Percentiles rank a stretch among this genome's conserved stretches.
Conservation (phyloP, 2,888 invertebrate species). For the Andrena camellia region DNA sequence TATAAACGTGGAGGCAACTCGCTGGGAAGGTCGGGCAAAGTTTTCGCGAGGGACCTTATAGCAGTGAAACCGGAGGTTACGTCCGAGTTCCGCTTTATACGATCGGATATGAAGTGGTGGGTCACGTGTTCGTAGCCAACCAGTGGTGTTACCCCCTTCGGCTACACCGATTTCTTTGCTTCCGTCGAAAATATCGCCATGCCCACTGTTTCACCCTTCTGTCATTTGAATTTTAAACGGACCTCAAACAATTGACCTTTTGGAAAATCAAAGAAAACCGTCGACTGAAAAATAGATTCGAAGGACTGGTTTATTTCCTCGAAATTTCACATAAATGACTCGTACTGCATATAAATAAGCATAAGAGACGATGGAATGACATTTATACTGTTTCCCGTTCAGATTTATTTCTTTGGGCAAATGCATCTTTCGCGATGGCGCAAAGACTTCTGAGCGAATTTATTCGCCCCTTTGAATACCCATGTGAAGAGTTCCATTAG, state of each 20-base stretch:
- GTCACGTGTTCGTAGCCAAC: conserved; percentile 68
- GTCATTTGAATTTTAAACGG: not conserved
- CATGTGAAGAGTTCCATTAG: conserved; percentile 37
- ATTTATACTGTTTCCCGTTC: not conserved
- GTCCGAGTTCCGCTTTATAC: conserved; percentile 66
- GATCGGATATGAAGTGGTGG: conserved; percentile 72
- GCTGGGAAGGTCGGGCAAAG: conserved; percentile 58
- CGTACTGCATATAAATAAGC: not conserved
- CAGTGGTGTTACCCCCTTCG: conserved; percentile 56
- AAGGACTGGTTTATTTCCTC: not conserved
- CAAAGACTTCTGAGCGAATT: conserved; percentile 4
- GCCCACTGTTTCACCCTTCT: not conserved
- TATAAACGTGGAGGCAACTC: conserved; percentile 72
- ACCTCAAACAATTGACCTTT: not conserved
- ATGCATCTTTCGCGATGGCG: not conserved
- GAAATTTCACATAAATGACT: not conserved
- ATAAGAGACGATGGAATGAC: not conserved
- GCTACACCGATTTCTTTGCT: conserved; percentile 49
- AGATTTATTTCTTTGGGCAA: not conserved
- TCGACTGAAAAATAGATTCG: too few species aligned
- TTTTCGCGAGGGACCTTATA: conserved; percentile 54
- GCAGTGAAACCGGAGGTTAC: conserved; percentile 43
- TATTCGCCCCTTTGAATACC: not conserved
- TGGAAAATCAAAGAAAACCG: too few species aligned
- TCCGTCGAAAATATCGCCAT: conserved; percentile 14